A percentile compares a stretch with the other conserved stretches of the same genome.
phyloP scores from a whole-genome alignment of 2,888 invertebrate species.

The Colostygia pectinataria region DNA sequence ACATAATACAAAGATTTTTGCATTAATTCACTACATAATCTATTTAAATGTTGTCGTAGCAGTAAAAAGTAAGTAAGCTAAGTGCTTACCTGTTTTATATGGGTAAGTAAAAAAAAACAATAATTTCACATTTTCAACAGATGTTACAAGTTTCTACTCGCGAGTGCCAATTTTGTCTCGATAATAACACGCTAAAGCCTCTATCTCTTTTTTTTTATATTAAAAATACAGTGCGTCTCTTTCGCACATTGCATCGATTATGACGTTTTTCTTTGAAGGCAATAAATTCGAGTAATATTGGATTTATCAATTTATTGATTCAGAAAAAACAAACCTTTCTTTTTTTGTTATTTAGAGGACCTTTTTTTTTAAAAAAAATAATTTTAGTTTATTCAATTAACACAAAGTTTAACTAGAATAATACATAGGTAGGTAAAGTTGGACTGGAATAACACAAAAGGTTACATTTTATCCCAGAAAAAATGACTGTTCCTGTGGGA shows the following conservation, averaged over 20 bases:
- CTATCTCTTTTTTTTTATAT: conserved; percentile 10
- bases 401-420: too few species aligned
- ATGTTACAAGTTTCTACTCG: conserved; percentile 10
- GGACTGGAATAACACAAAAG: too few species aligned
- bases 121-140: conserved; percentile 15
- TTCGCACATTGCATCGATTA: conserved; percentile 19
- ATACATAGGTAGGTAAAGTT: too few species aligned
- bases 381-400: too few species aligned
- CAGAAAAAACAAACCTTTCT: conserved; percentile 11
- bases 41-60: too few species aligned
- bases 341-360: neutral
- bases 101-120: neutral
- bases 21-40: too few species aligned
- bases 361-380: neutral
- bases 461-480: too few species aligned
- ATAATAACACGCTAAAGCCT: conserved; percentile 18
- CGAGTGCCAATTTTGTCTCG: conserved; percentile 20
- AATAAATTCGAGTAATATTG: conserved; percentile 25
- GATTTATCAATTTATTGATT: conserved; percentile 21
- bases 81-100: too few species aligned
- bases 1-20: neutral
- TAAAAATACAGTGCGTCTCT: conserved; percentile 13
- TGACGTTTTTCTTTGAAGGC: conserved; percentile 11
- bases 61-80: too few species aligned
- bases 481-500: too few species aligned